Conservation (phyloP, 2,113 vertebrate genomes). For the Girardinichthys multiradiatus region DNA sequence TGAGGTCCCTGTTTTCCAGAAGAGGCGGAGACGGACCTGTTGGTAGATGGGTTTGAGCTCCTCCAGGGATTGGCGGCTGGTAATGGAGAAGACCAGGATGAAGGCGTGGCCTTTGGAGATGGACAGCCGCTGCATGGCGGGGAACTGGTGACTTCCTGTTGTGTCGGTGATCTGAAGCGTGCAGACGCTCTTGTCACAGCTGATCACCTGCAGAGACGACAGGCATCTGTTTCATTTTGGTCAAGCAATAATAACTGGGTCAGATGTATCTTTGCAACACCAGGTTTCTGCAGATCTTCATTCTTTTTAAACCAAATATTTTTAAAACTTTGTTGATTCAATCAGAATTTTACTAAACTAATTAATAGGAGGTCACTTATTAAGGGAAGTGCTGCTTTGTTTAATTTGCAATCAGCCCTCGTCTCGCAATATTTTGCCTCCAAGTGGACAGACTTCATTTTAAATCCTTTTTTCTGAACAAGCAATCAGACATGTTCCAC, state of each 20-base stretch:
- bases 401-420: too few species aligned
- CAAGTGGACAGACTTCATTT: too few species aligned
- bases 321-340: too few species aligned
- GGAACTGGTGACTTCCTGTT: slow-evolving; percentile 95
- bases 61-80: slow-evolving; percentile 92
- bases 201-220: slow-evolving; percentile 83
- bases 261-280: background rate
- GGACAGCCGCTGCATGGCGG: slow-evolving; percentile 94
- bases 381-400: too few species aligned
- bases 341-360: too few species aligned
- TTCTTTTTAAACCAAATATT: background rate
- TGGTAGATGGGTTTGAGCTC: slow-evolving; percentile 94
- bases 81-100: slow-evolving; percentile 93
- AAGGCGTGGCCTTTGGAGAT: slow-evolving; percentile 97
- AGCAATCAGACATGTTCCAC: background rate
- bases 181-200: slow-evolving; percentile 95
- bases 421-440: background rate
- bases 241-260: background rate
- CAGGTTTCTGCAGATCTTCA: background rate
- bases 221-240: background rate
- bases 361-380: too few species aligned
- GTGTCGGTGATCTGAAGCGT: slow-evolving; percentile 96
- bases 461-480: background rate
- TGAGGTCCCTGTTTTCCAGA: too few species aligned
- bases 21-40: slow-evolving; percentile 80